phyloP scores from a whole-genome alignment of 2,888 invertebrate genomes.

The Ypsolopha scabrella region DNA sequence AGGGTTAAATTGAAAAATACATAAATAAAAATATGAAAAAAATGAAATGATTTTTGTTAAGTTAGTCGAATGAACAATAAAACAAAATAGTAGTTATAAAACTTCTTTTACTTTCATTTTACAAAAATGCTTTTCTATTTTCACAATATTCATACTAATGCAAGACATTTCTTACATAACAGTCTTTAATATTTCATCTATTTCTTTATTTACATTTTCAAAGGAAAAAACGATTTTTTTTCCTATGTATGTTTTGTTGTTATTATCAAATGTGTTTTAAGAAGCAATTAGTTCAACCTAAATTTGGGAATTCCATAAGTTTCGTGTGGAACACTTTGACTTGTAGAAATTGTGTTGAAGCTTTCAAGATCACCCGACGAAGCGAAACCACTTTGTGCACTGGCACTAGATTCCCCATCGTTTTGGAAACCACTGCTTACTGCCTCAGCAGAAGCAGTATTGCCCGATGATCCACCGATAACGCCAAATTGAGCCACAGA shows the following conservation, averaged over 20 bases:
- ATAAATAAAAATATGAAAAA: too few relatives aligned
- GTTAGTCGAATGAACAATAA: too few relatives aligned
- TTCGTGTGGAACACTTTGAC: constrained; percentile 56
- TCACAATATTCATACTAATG: too few relatives aligned
- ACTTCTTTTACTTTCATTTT: too few relatives aligned
- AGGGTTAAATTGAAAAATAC: too few relatives aligned
- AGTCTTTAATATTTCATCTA: too few relatives aligned
- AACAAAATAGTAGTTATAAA: too few relatives aligned
- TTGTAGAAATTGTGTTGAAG: constrained; percentile 34
- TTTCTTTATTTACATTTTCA: neutral
- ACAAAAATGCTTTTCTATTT: too few relatives aligned
- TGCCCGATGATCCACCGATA: neutral
- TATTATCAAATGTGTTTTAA: neutral
- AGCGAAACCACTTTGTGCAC: neutral
- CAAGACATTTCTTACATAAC: too few relatives aligned
- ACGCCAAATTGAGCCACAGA: neutral
- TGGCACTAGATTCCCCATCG: neutral
- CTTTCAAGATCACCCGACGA: constrained; percentile 16
- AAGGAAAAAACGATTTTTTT: neutral
- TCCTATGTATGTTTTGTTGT: too few relatives aligned
- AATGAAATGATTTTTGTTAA: too few relatives aligned
- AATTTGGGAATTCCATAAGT: constrained; percentile 52
- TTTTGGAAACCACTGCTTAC: neutral
- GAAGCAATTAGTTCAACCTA: constrained; percentile 14
- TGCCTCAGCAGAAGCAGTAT: neutral